Base-by-base conservation (phyloP, 1,140 invertebrate genomes). In the Eumaeus atala region DNA sequence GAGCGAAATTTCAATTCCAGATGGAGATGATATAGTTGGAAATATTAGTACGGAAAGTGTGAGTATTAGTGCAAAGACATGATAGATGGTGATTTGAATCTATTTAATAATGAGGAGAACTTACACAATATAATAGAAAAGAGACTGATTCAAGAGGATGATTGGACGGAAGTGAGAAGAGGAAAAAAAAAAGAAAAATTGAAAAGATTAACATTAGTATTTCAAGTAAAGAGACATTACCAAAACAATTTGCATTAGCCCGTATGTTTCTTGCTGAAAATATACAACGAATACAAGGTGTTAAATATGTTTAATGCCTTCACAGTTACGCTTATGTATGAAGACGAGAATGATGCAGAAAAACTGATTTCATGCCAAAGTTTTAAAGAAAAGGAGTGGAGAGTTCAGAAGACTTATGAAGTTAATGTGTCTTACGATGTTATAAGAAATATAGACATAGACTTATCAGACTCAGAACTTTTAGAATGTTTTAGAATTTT, bases 201-300 rank as follows among this genome's bases (percentile, higher is more conserved):
- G 49, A 44, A 21, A 47, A 47, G 17, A 51, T 59, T 28, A 51
- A 57, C 42, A 28, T 61, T 10, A 51, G 48, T 47, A 49, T 61
- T 21, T 47, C 51, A 9, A 47, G 28, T 10, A 55, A 48, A 17
- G 61, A 63, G 6, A 42, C 36, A n/a, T 18, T 64, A 18, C 61
- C 61, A 35, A 64, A 64, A 59, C 59, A 65, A 54, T 61, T 65
- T 55, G 51, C 49, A n/a, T 17, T 65, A 9, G 62, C 62, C 11
- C 58, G 54, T 38, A 42, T 56, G 12, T 54, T 65, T 8, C 49
- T 48, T 21, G 12, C 48, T 7, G 8, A 53, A 9, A 51, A 54
- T 34, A 65, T 65, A 12, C 35, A 38, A 18, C 48, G 56, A 52
- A 57, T 65, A 33, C 16, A 8, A 4, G 18, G 18, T 37, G 48